Conservation (phyloP, 2,888 invertebrate species). For the Melolontha melolontha region DNA sequence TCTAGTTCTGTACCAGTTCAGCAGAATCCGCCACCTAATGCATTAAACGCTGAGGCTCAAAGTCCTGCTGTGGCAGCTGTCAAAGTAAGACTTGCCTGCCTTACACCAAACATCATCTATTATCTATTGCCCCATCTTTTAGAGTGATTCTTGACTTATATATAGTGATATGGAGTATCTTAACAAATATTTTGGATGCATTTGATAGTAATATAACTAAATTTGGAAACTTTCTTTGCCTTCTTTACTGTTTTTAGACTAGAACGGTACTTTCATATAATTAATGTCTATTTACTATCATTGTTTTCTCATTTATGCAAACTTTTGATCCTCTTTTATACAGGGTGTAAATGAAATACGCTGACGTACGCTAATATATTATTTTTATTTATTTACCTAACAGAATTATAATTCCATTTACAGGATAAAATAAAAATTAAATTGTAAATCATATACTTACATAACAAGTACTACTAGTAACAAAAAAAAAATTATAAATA, state of each 20-base stretch:
- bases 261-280: no score
- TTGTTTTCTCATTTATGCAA: no score
- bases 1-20: constrained; percentile 73
- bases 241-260: constrained; percentile 9
- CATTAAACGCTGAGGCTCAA: constrained; percentile 50
- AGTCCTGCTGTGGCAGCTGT: constrained; percentile 59
- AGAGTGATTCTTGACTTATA: constrained; percentile 46
- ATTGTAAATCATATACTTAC: no score
- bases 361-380: no score
- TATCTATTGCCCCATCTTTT: constrained; percentile 1
- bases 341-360: no score
- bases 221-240: not conserved
- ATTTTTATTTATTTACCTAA: no score
- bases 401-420: no score
- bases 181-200: constrained; percentile 15
- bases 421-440: no score
- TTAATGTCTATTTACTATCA: no score
- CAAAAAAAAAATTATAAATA: no score
- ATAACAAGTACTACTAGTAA: no score
- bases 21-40: constrained; percentile 55
- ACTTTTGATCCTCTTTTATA: no score
- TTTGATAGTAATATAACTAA: constrained; percentile 12
- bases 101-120: constrained; percentile 22
- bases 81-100: constrained; percentile 62
- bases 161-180: constrained; percentile 25